Percentiles rank a stretch among this genome's conserved stretches.
Conservation (phyloP, 1,140 invertebrate genomes). For the Zaprionus kolodkinae region DNA sequence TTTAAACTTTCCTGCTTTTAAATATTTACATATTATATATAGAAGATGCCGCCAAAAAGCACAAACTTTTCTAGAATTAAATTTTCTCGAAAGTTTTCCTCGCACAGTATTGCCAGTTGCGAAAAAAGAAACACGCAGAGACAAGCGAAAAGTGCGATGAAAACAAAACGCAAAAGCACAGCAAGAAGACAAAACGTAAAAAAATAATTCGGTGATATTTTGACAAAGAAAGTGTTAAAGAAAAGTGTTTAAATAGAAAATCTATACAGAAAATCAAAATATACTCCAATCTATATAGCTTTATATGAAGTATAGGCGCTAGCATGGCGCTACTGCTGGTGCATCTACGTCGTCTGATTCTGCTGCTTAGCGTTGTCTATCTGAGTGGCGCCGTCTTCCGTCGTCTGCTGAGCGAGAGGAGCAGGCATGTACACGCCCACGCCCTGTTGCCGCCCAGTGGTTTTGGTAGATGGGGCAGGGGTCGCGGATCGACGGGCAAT, state of each 20-base stretch:
- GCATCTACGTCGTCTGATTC: slow-evolving; percentile 75
- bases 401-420: slow-evolving; percentile 63
- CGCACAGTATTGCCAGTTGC: slow-evolving; percentile 55
- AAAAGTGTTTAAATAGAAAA: slow-evolving; percentile 6
- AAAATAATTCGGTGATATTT: slow-evolving; percentile 28
- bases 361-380: slow-evolving; percentile 77
- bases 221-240: neutral
- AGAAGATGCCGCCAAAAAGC: slow-evolving; percentile 48
- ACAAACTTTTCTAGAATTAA: slow-evolving; percentile 37
- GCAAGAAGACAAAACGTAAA: slow-evolving; percentile 46
- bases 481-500: neutral
- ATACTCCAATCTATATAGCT: neutral
- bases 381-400: slow-evolving; percentile 67
- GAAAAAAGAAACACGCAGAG: slow-evolving; percentile 5
- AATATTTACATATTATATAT: neutral
- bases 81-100: slow-evolving; percentile 42
- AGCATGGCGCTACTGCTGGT: slow-evolving; percentile 72
- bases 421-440: slow-evolving; percentile 49
- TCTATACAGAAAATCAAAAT: too few relatives aligned
- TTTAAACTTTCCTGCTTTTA: too few relatives aligned
- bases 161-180: slow-evolving; percentile 68
- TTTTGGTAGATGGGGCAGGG: slow-evolving; percentile 26
- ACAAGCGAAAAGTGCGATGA: slow-evolving; percentile 63
- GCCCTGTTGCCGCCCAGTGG: slow-evolving; percentile 55
- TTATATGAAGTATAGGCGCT: neutral